Evolutionary conservation across 2,113 vertebrate genomes (phyloP).

Genomic region (Eretmochelys imbricata): DNA sequence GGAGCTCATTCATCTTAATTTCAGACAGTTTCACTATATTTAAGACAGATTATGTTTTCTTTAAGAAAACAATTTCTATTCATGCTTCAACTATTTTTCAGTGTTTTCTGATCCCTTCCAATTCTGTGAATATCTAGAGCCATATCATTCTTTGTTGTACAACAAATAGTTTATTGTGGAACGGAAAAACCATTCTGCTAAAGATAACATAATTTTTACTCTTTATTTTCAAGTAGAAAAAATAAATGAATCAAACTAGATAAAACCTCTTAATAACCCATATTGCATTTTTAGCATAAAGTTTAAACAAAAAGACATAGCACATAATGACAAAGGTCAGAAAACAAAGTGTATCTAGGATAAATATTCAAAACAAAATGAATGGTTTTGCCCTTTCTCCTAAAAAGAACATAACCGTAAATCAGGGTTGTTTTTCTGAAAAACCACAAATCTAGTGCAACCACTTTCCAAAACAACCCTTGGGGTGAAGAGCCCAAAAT

Average conservation of each 20-base stretch:
- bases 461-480: conserved; percentile 35
- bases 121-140: not conserved
- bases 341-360: not conserved
- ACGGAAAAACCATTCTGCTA: not conserved
- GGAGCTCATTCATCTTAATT: not conserved
- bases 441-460: conserved; percentile 45
- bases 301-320: not conserved
- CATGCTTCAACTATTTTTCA: not conserved
- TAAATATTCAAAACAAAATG: not conserved
- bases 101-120: not conserved
- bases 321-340: not conserved
- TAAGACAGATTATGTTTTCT: not conserved
- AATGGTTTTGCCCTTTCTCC: not conserved
- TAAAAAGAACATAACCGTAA: not conserved
- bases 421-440: not conserved
- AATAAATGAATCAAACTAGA: conserved; percentile 48
- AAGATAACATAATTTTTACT: conserved; percentile 10
- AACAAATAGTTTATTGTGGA: conserved; percentile 35
- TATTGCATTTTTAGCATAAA: not conserved
- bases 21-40: not conserved
- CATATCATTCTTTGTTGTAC: not conserved
- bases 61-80: not conserved
- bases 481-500: conserved; percentile 1
- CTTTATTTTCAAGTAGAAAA: conserved; percentile 14
- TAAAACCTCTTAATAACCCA: not conserved